Conservation (phyloP, 1,140 invertebrate genomes). For the Leptinotarsa lineolata region DNA sequence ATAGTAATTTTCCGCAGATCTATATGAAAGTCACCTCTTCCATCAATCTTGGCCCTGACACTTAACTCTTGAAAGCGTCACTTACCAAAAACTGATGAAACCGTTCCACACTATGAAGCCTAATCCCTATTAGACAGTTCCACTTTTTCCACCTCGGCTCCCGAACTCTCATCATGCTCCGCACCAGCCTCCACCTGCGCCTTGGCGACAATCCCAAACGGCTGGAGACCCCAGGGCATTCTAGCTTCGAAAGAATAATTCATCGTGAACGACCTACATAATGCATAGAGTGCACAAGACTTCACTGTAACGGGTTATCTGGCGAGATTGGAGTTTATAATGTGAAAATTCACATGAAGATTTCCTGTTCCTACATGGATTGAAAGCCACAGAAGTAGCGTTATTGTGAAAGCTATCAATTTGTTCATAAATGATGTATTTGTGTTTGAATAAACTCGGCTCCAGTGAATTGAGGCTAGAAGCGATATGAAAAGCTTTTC, state of each 20-base stretch:
- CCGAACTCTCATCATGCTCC: not conserved
- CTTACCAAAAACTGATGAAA: not conserved
- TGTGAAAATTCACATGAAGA: not conserved
- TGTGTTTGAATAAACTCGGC: no score
- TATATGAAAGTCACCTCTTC: no score
- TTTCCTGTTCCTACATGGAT: no score
- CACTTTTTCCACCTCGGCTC: not conserved
- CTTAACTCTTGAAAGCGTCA: no score
- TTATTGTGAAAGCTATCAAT: no score
- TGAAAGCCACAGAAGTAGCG: no score
- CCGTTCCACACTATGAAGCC: not conserved
- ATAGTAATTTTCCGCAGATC: no score
- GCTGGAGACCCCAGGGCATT: not conserved
- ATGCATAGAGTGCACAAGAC: constrained; percentile 6
- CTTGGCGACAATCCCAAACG: not conserved
- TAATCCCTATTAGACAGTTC: not conserved
- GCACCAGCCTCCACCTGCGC: not conserved
- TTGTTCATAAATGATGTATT: no score
- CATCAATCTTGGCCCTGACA: no score
- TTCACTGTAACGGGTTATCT: not conserved
- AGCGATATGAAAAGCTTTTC: no score
- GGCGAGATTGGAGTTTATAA: constrained; percentile 13
- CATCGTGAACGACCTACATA: constrained; percentile 7
- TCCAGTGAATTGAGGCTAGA: no score
- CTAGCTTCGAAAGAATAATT: constrained; percentile 1